Evolutionary conservation across 2,888 invertebrate genomes (phyloP).

Genomic region (Nebria brevicollis): DNA sequence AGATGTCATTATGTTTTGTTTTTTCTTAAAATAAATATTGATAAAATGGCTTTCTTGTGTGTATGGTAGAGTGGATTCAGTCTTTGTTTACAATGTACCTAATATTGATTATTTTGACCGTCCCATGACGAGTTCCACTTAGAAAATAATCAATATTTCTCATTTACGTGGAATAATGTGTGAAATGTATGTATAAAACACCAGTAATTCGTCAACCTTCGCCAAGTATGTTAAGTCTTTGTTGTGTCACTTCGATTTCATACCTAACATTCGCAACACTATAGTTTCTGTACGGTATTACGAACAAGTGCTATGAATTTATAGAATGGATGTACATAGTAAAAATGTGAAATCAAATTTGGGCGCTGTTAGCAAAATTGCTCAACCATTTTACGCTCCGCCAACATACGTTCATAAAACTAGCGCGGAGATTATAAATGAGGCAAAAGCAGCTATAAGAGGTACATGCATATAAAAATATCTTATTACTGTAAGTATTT

Average conservation of each 20-base stretch:
- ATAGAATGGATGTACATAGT: constrained; percentile 50
- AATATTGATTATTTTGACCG: constrained; percentile 39
- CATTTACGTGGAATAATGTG: constrained; percentile 41
- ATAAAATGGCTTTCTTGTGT: not conserved
- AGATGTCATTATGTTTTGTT: not conserved
- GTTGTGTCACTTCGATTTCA: constrained; percentile 4
- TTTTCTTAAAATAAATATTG: constrained; percentile 7
- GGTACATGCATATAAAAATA: constrained; percentile 52
- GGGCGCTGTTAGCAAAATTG: constrained; percentile 53
- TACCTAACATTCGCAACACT: not conserved
- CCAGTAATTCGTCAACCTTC: constrained; percentile 33
- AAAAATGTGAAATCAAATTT: constrained; percentile 50
- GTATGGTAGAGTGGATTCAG: constrained; percentile 32
- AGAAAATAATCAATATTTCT: constrained; percentile 38
- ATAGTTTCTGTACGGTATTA: constrained; percentile 14
- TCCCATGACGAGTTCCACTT: constrained; percentile 39
- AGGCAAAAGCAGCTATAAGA: constrained; percentile 73
- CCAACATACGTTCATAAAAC: constrained; percentile 72
- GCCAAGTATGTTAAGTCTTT: constrained; percentile 29
- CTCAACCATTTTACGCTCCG: constrained; percentile 71
- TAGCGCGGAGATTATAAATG: constrained; percentile 83
- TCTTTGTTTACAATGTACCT: constrained; percentile 31
- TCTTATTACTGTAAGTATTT: not conserved
- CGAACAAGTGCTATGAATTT: constrained; percentile 13
- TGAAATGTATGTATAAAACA: constrained; percentile 32